Evolutionary conservation across 2,888 invertebrate species (phyloP).

Genomic region (Erynnis tages): DNA sequence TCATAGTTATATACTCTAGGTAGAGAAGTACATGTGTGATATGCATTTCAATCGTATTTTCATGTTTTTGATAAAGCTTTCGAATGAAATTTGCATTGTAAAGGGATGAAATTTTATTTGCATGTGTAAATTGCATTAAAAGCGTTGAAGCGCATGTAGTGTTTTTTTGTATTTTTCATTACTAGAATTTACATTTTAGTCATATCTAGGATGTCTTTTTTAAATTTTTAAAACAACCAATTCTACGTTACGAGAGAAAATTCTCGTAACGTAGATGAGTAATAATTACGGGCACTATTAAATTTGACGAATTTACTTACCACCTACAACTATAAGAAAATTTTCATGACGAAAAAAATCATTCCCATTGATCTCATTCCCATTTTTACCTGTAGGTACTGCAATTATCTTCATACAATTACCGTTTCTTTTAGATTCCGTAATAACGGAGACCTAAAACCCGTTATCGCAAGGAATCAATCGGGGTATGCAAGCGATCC

Average conservation of each 20-base stretch:
- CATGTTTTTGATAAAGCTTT: slow-evolving; percentile 3
- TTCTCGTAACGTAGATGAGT: no score
- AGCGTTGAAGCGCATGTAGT: not conserved
- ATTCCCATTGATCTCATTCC: no score
- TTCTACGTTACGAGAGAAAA: no score
- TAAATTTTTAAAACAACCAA: no score
- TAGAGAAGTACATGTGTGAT: not conserved
- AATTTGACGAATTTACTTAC: no score
- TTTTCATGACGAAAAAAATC: no score
- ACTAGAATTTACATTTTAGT: not conserved
- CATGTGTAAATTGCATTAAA: slow-evolving; percentile 25
- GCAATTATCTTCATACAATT: not conserved
- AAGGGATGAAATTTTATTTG: slow-evolving; percentile 16
- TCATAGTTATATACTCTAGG: no score
- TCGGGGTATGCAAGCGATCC: slow-evolving; percentile 53
- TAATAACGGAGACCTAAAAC: slow-evolving; percentile 32
- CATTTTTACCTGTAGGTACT: not conserved
- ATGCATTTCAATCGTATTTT: slow-evolving; percentile 28
- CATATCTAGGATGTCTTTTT: not conserved
- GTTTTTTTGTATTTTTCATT: not conserved
- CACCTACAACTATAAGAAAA: no score
- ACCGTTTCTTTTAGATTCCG: not conserved
- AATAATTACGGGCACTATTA: no score
- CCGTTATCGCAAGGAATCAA: slow-evolving; percentile 46
- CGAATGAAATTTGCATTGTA: slow-evolving; percentile 22